Evolutionary conservation across 2,888 invertebrate species (phyloP), one percentile per base, ranked within the genome.

Genomic region (Hyposoter dolosus): DNA sequence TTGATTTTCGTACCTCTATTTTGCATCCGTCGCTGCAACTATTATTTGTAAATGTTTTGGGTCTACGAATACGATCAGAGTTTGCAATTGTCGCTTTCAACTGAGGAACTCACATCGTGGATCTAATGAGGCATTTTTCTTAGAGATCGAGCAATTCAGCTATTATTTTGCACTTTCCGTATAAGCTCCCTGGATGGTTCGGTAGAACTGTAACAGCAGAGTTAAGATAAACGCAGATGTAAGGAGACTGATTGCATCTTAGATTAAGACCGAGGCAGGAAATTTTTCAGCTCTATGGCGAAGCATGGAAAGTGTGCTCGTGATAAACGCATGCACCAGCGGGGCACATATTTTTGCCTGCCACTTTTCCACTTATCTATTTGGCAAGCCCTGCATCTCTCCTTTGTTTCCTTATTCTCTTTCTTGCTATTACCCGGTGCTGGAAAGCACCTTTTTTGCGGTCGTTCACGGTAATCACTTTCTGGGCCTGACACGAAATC

Each of bases 361-460:
- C 82, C 82, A 82, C 68, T 82, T 82, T 82, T 82, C 75, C 75
- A 69, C 68, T 82, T 82, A 82, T 82, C 82, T 82, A 60, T 66
- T 60, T 69, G 23, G 60, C 68, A 75, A 76, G 2, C 60, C n/a
- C 43, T 43, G 82, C 66, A 82, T 69, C 76, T 50, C 68, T 82
- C 60, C 60, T 56, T 56, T 43, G 17, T 63, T 56, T 68, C 63
- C 45, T 56, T 32, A 56, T 76, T 35, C 32, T 19, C 28, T 45
- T 45, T 45, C 28, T 4, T 53, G 45, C 75, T 69, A 76, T 82
- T 82, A 82, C 69, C 69, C 82, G 75, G 23, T 69, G 60, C 53
- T 75, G 45, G 65, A 65, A 53, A 74, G 43, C 35, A 23, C 53
- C 68, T 65, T 82, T 82, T 82, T 75, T 66, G 53, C 60, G 75